Percentiles rank a stretch among this genome's conserved stretches.
These are phyloP conservation scores for Oreotragus oreotragus DNA, from an alignment of 2,113 vertebrate genomes.

Conservation along the genomic window DNA sequence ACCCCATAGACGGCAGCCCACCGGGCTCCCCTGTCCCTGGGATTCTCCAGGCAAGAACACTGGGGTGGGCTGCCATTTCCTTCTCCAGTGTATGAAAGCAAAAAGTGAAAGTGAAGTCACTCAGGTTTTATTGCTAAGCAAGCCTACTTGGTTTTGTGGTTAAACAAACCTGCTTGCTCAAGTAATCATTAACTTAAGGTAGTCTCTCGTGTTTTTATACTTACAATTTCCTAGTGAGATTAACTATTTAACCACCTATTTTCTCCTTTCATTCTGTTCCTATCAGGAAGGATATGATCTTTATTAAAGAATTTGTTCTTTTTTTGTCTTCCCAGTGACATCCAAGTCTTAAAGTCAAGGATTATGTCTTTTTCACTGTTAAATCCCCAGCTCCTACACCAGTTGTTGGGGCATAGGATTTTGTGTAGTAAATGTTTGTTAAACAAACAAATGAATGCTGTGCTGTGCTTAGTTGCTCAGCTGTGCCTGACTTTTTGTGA, in stretches of 20 bases:
- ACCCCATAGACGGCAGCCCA: too few species aligned
- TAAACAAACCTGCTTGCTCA: neutral
- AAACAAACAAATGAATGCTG: neutral
- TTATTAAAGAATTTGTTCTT: neutral
- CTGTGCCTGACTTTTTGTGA: fast-evolving
- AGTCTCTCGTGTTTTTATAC: neutral
- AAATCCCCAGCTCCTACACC: neutral
- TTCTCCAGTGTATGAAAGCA: too few species aligned
- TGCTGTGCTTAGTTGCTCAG: neutral
- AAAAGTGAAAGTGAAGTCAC: too few species aligned
- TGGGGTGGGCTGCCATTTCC: too few species aligned
- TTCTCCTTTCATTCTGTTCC: neutral
- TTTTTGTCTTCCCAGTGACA: neutral
- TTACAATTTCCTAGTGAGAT: neutral
- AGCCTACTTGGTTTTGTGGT: neutral
- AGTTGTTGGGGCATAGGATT: neutral
- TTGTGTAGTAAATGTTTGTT: neutral
- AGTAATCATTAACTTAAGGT: neutral
- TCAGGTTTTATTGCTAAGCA: neutral
- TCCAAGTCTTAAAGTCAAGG: neutral
- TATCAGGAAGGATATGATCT: neutral
- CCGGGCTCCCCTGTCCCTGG: too few species aligned
- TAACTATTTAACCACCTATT: neutral
- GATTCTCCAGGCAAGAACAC: too few species aligned
- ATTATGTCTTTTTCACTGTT: neutral